A percentile compares a stretch with the other conserved stretches of the same genome.
Evolutionary conservation across 2,797 vertebrate species (phyloP).

Genomic region (Coluber constrictor): DNA sequence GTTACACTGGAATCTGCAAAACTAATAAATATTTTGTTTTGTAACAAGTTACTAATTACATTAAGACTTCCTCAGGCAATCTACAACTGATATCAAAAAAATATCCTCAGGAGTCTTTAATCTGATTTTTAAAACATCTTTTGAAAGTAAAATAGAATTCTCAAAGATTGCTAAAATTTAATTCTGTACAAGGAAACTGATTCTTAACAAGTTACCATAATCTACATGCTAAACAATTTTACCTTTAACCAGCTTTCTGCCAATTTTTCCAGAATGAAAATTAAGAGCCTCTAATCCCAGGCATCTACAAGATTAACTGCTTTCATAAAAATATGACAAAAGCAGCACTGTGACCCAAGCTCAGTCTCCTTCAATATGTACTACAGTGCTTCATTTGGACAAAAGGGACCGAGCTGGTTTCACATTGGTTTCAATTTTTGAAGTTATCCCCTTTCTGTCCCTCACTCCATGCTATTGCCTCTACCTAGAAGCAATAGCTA

Average conservation of each 20-base stretch:
- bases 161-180: neutral
- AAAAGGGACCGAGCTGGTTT: neutral
- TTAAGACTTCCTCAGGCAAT: neutral
- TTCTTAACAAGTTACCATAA: neutral
- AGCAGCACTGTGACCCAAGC: neutral
- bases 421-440: neutral
- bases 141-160: neutral
- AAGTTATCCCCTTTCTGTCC: neutral
- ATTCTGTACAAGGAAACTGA: neutral
- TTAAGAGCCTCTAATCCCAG: neutral
- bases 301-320: neutral
- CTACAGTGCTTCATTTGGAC: neutral
- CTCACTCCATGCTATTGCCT: neutral
- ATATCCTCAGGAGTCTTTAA: neutral
- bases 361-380: neutral
- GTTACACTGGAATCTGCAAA: neutral
- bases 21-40: neutral
- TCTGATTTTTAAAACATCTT: neutral
- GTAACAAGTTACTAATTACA: neutral
- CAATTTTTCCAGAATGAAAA: neutral
- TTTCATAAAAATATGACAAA: neutral
- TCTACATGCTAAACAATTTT: neutral
- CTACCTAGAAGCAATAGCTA: neutral
- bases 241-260: neutral
- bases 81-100: neutral